Evolutionary conservation across 92 coral and sea anemone genomes (phyloP), one percentile per base, ranked within the genome.

Genomic region (Actinostola sp.): DNA sequence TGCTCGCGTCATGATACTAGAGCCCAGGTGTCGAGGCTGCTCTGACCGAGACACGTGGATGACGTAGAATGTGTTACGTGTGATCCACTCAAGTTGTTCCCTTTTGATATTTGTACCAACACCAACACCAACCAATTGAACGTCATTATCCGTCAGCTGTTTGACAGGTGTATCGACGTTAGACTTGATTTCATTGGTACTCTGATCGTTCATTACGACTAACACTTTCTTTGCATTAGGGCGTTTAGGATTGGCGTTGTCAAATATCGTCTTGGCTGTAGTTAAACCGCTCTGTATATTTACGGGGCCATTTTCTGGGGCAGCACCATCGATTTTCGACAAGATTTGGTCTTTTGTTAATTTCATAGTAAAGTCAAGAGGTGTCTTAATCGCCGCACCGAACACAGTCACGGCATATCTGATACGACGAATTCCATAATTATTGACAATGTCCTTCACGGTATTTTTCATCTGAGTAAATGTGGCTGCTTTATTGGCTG

Each of bases 131-230:
- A 93, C 79, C 12, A 87, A 61, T 57, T 80, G 64, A 39, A 92
- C 68, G 16, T 80, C 90, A 19, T 83, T 59, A 51, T 68, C 63
- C 24, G 69, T 68, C 21, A 92, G 66, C 5, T 58, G 63, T 38
- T 83, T 70, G 20, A 88, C 87, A 13, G 62, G 81, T 32, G 50
- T 76, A 26, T 35, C 60, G 42, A 88, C 80, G 14, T 20, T 61
- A 31, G 61, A 41, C n/a, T 78, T 65, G 14, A 57, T 64, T 41
- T 77, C 69, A 26, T 50, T 77, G 0, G 89, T 74, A 41, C 45
- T 72, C 58, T 80, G 74, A 55, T 92, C 97, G 62, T 72, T 89
- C 50, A 90, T 75, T 20, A 92, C 84, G 17, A 92, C 88, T 73
- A 92, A 51, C 1, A 92, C 88, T 68, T 81, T 82, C 46, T 61